A percentile compares a stretch with the other conserved stretches of the same genome.
Conservation (phyloP, 2,113 vertebrate species). For the Limnothrissa miodon region DNA sequence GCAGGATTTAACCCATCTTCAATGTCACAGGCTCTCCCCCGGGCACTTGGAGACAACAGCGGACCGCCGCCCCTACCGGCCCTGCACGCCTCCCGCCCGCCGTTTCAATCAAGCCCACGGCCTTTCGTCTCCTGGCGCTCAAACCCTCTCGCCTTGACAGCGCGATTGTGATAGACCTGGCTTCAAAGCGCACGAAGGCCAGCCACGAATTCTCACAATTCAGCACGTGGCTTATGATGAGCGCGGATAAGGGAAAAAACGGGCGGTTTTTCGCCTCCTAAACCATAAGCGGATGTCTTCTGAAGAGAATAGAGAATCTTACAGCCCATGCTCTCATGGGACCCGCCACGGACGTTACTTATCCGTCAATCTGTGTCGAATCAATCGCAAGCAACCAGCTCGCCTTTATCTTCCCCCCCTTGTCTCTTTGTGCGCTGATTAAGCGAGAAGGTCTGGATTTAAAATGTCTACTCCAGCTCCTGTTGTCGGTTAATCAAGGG, state of each 20-base stretch:
- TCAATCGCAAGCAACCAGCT: not conserved
- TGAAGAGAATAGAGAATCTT: conserved; percentile 33
- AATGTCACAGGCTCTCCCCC: conserved; percentile 80
- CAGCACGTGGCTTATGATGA: conserved; percentile 42
- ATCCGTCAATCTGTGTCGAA: conserved; percentile 32
- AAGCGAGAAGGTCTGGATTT: conserved; percentile 23
- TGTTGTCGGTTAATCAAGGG: not conserved
- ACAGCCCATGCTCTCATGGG: conserved; percentile 28
- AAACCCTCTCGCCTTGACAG: conserved; percentile 43
- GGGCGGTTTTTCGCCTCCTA: conserved; percentile 4
- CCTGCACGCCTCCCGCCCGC: conserved; percentile 14
- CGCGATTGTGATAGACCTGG: conserved; percentile 24
- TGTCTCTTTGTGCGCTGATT: conserved; percentile 32
- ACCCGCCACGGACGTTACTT: conserved; percentile 25
- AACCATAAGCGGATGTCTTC: conserved; percentile 1
- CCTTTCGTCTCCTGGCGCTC: conserved; percentile 47
- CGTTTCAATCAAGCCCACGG: conserved; percentile 47
- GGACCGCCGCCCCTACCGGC: conserved; percentile 39
- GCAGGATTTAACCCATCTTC: conserved; percentile 82
- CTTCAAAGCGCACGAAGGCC: conserved; percentile 38
- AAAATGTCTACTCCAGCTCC: conserved; percentile 9
- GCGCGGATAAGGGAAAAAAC: conserved; percentile 26
- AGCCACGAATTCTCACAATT: conserved; percentile 35
- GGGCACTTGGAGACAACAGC: conserved; percentile 73
- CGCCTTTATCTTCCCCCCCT: conserved; percentile 19